Conservation (phyloP, 2,113 vertebrate species). For the Tamias sibiricus region DNA sequence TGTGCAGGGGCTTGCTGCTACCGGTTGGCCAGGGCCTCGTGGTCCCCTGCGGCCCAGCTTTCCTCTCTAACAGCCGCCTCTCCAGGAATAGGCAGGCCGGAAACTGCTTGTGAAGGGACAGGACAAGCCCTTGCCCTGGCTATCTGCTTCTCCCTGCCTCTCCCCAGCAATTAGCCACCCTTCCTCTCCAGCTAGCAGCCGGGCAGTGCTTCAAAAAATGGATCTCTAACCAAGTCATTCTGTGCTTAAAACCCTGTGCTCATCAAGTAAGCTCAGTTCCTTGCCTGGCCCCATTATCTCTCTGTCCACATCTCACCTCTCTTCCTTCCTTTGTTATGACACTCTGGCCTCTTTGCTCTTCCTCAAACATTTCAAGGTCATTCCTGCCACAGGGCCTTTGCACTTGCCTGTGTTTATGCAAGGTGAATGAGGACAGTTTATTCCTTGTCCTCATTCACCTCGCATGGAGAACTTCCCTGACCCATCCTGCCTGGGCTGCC, state of each 20-base stretch:
- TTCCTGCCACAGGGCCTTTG: not conserved
- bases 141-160: not conserved
- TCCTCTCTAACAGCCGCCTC: not conserved
- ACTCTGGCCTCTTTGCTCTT: not conserved
- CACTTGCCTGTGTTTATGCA: not conserved
- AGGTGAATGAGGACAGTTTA: too few species aligned
- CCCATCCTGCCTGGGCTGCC: not conserved
- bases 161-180: not conserved
- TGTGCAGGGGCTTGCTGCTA: not conserved
- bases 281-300: not conserved
- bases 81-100: not conserved
- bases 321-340: not conserved
- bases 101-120: not conserved
- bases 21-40: not conserved
- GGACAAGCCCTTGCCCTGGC: not conserved
- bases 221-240: not conserved
- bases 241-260: not conserved
- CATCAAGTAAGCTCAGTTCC: not conserved
- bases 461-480: not conserved
- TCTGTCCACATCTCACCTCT: not conserved
- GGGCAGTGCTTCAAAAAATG: not conserved
- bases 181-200: not conserved
- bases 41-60: not conserved
- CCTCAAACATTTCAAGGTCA: not conserved
- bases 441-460: not conserved